Conservation (phyloP, 2,888 invertebrate genomes). For the Latrodectus elegans region DNA sequence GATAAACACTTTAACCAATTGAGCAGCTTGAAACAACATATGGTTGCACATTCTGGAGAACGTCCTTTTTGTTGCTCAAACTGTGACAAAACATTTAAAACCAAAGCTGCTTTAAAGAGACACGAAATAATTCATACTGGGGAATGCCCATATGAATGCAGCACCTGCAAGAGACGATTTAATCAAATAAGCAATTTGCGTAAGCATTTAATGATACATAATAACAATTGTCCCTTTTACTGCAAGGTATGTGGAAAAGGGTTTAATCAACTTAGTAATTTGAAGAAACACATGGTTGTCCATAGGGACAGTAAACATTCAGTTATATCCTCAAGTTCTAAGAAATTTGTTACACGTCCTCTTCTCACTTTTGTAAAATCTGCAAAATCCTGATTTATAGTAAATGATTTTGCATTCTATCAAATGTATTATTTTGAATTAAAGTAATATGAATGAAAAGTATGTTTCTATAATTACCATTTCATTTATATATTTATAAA, state of each 20-base stretch:
- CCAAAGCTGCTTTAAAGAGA: constrained; percentile 56
- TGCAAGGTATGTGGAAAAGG: constrained; percentile 63
- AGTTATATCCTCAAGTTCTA: neutral
- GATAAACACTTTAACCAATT: constrained; percentile 50
- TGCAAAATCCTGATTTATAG: constrained; percentile 33
- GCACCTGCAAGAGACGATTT: constrained; percentile 57
- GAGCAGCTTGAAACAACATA: constrained; percentile 44
- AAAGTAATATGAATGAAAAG: too few relatives aligned
- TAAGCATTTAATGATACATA: constrained; percentile 65
- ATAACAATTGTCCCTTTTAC: constrained; percentile 62
- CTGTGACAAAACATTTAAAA: constrained; percentile 59
- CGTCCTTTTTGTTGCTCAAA: constrained; percentile 52
- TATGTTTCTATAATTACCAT: too few relatives aligned
- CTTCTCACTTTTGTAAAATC: constrained; percentile 58
- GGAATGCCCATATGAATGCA: constrained; percentile 64
- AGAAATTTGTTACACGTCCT: constrained; percentile 39
- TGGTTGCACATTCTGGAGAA: constrained; percentile 49
- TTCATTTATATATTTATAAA: too few relatives aligned
- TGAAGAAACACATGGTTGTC: constrained; percentile 59
- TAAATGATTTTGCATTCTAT: too few relatives aligned
- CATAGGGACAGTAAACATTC: constrained; percentile 21
- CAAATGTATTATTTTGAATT: too few relatives aligned
- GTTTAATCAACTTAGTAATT: constrained; percentile 64
- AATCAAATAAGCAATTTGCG: constrained; percentile 65
- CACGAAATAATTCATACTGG: constrained; percentile 63